Conservation (phyloP, 2,888 invertebrate genomes). For the Leucophora obtusa region DNA sequence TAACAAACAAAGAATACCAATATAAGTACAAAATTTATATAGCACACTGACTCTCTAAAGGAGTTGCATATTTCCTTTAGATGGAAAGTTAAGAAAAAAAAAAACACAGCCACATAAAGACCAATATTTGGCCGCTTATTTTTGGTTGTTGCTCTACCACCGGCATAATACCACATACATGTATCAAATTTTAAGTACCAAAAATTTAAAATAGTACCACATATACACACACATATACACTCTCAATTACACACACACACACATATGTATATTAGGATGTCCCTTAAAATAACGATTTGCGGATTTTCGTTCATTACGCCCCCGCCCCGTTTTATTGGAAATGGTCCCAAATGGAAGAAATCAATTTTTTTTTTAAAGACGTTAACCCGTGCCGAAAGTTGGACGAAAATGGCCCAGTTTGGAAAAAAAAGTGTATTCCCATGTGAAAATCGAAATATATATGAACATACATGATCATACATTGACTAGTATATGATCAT, state of each 20-base stretch:
- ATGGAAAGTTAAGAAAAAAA: neutral
- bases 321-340: too few relatives aligned
- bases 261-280: too few relatives aligned
- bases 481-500: too few relatives aligned
- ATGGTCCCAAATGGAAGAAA: too few relatives aligned
- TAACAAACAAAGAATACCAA: slow-evolving; percentile 9
- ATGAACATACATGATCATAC: too few relatives aligned
- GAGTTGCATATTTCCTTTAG: neutral
- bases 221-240: slow-evolving; percentile 16
- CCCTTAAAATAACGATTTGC: too few relatives aligned
- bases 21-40: slow-evolving; percentile 11
- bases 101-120: slow-evolving; percentile 69
- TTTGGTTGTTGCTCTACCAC: slow-evolving; percentile 68
- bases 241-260: neutral
- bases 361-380: too few relatives aligned
- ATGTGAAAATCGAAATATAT: too few relatives aligned
- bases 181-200: slow-evolving; percentile 41
- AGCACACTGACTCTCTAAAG: slow-evolving; percentile 6
- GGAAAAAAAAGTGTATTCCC: too few relatives aligned
- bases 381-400: too few relatives aligned
- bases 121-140: slow-evolving; percentile 75
- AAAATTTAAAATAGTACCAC: slow-evolving; percentile 51
- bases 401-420: too few relatives aligned
- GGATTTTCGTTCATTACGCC: too few relatives aligned
- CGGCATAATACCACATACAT: slow-evolving; percentile 41